Evolutionary conservation across 2,888 invertebrate species (phyloP).

Genomic region (Oligia strigilis): DNA sequence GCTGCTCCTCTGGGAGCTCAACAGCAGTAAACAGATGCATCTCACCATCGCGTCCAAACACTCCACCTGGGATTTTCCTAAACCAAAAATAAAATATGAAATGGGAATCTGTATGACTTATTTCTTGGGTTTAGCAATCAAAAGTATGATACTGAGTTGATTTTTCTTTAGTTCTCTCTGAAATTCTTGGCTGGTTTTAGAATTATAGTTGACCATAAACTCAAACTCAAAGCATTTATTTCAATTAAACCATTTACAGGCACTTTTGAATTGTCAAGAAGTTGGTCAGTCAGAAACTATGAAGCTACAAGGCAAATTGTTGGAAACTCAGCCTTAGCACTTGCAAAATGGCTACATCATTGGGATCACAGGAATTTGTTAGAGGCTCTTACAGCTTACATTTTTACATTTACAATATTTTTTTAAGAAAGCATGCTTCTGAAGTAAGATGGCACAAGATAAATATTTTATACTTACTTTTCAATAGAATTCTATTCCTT

Average conservation of each 20-base stretch:
- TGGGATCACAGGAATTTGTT: not conserved
- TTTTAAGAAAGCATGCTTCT: not conserved
- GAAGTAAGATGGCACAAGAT: not conserved
- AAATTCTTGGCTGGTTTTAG: not conserved
- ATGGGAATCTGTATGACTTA: not conserved
- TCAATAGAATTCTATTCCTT: not conserved
- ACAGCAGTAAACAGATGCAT: slow-evolving; percentile 97
- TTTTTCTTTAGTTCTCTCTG: not conserved
- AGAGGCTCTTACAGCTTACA: not conserved
- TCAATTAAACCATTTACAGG: too few species aligned
- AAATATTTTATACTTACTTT: not conserved
- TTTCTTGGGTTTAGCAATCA: not conserved
- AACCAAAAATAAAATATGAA: slow-evolving; percentile 40
- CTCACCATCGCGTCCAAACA: slow-evolving; percentile 98
- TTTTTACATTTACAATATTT: not conserved
- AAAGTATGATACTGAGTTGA: not conserved
- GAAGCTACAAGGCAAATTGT: not conserved
- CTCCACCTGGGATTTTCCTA: slow-evolving; percentile 98
- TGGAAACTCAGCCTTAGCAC: not conserved
- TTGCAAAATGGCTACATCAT: not conserved
- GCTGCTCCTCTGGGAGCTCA: slow-evolving; percentile 95
- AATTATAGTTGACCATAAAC: not conserved
- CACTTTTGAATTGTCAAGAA: too few species aligned
- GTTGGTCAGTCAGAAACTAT: too few species aligned
- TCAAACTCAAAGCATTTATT: too few species aligned